Conservation (phyloP, 2,888 invertebrate species). For the Stegophylla sp. region DNA sequence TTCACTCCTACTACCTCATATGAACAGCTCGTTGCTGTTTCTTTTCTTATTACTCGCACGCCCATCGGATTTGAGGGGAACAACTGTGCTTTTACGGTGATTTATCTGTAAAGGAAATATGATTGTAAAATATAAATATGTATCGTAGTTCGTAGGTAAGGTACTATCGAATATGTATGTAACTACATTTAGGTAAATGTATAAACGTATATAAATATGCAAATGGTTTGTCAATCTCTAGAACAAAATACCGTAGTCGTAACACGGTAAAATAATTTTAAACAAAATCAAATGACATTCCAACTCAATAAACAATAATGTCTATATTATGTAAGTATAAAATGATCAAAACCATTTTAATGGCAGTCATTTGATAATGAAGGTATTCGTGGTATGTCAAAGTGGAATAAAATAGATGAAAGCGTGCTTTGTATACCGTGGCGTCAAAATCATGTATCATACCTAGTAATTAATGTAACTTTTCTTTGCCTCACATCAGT, state of each 20-base stretch:
- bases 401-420: constrained; percentile 3
- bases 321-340: background rate
- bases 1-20: constrained; percentile 57
- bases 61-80: constrained; percentile 57
- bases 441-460: constrained; percentile 3
- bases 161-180: background rate
- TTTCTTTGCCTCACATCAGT: constrained; percentile 1
- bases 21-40: constrained; percentile 60
- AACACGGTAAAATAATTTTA: background rate
- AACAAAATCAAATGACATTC: background rate
- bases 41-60: constrained; percentile 58
- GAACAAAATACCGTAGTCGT: background rate
- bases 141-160: background rate
- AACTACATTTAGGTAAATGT: background rate
- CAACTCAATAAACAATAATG: background rate
- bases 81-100: constrained; percentile 48
- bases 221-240: background rate
- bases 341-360: background rate
- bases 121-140: background rate
- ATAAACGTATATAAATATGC: background rate
- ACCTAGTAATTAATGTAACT: background rate
- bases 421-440: constrained; percentile 33
- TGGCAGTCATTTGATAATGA: constrained; percentile 2
- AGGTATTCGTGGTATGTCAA: background rate
- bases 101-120: constrained; percentile 43